Percentiles rank a stretch among this genome's conserved stretches.
phyloP scores from a whole-genome alignment of 2,797 vertebrate genomes.

The Carcharodon carcharias region DNA sequence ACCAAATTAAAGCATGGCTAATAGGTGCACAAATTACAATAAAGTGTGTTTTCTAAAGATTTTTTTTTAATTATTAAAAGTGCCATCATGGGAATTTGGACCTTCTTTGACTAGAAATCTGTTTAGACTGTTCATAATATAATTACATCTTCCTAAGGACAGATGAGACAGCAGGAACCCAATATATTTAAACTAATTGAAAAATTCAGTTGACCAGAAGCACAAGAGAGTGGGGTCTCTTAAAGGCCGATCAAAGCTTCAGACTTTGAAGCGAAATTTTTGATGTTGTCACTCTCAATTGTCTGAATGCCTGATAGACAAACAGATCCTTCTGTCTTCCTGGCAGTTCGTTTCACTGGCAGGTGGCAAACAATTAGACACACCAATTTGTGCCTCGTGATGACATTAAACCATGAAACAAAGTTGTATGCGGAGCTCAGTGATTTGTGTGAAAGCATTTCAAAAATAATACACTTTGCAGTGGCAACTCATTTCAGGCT shows the following conservation, averaged over 20 bases:
- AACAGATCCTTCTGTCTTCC: slow-evolving; percentile 54
- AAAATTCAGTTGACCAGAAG: slow-evolving; percentile 67
- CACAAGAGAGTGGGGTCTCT: slow-evolving; percentile 58
- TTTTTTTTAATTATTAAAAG: slow-evolving; percentile 22
- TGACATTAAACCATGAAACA: slow-evolving; percentile 90
- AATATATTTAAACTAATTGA: slow-evolving; percentile 65
- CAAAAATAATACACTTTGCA: slow-evolving; percentile 99
- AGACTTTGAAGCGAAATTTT: slow-evolving; percentile 72
- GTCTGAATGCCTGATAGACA: slow-evolving; percentile 78
- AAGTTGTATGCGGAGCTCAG: slow-evolving; percentile 81
- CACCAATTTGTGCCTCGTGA: slow-evolving; percentile 87
- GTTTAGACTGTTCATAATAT: slow-evolving; percentile 56
- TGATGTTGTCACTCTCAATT: slow-evolving; percentile 95
- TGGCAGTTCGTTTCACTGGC: slow-evolving; percentile 94
- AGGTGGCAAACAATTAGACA: slow-evolving; percentile 99
- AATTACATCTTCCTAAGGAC: slow-evolving; percentile 61
- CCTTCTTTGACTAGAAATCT: slow-evolving; percentile 47
- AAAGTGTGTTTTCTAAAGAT: slow-evolving; percentile 2
- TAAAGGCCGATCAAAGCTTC: slow-evolving; percentile 62
- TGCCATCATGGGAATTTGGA: slow-evolving; percentile 36
- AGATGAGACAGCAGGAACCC: slow-evolving; percentile 57
- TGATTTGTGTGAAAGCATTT: slow-evolving; percentile 99
- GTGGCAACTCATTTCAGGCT: slow-evolving; percentile 93
- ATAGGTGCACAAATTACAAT: background rate
- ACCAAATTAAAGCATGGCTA: background rate